Base-by-base conservation (phyloP, 2,113 vertebrate genomes). In the Kryptolebias marmoratus region DNA sequence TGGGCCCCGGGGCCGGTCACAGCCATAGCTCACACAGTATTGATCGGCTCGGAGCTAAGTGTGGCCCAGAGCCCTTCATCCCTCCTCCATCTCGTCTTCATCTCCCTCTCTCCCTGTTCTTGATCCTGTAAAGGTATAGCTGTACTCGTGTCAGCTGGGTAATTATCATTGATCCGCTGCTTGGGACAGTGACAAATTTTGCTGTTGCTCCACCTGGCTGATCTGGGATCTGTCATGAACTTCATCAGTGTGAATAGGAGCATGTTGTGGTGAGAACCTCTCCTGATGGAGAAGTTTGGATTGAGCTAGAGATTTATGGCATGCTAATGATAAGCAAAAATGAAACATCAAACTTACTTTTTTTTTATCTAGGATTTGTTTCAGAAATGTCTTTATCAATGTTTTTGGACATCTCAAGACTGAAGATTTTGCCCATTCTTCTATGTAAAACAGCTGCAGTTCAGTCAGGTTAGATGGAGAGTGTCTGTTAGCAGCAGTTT, bases 101-200 rank as follows among this genome's bases (percentile, higher is more conserved):
- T 91, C 92, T 93, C 92, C 92, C 90, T 93, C 94, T 92, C 91
- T 93, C 93, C 92, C 92, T 94, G 93, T 95, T 95, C 92, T 91
- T 95, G 95, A 95, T 95, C 95, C 95, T 95, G 95, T 96, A 96
- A 96, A 96, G 95, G 96, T 96, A 96, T 96, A 96, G 96, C 95
- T 95, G 95, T 95, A 95, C 95, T 96, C 95, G 71, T 96, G 96
- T 97, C 96, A 96, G 92, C 89, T 79, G 87, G 94, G 95, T 97
- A 96, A 96, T 97, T 95, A 96, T 95, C 96, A 96, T 97, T 96
- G 96, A 97, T 96, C 95, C 94, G 95, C 93, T 90, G 92, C 93
- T 90, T 92, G 91, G 87, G 90, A 79, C 82, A 86, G 93, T 96
- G 95, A 96, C 95, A 95, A 94, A 96, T 96, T 93, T 94, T 87